Evolutionary conservation across 2,113 vertebrate genomes (phyloP).

Genomic region (Xenopus tropicalis): UCB_Xtro_10.0 CM004444.2:14923501-14924000

Average conservation of each 20-base stretch:
- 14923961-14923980: constrained; percentile 30
- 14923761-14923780: constrained; percentile 45
- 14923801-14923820: constrained; percentile 25
- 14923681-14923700: constrained; percentile 28
- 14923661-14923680: constrained; percentile 43
- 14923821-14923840: constrained; percentile 27
- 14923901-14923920: constrained; percentile 39
- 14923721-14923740: constrained; percentile 45
- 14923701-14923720: constrained; percentile 40
- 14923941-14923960: constrained; percentile 29
- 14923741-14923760: constrained; percentile 45
- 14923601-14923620: constrained; percentile 43
- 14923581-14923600: constrained; percentile 30
- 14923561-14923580: constrained; percentile 27
- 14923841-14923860: constrained; percentile 47
- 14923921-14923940: constrained; percentile 32
- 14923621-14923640: constrained; percentile 46
- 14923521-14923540: constrained; percentile 32
- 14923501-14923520: constrained; percentile 8
- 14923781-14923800: constrained; percentile 29
- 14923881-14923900: constrained; percentile 38
- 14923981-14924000: not conserved
- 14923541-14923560: constrained; percentile 18
- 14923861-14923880: constrained; percentile 41
- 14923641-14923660: constrained; percentile 42